Evolutionary conservation across 2,888 invertebrate genomes (phyloP).

Genomic region (Cephus runcator): DNA sequence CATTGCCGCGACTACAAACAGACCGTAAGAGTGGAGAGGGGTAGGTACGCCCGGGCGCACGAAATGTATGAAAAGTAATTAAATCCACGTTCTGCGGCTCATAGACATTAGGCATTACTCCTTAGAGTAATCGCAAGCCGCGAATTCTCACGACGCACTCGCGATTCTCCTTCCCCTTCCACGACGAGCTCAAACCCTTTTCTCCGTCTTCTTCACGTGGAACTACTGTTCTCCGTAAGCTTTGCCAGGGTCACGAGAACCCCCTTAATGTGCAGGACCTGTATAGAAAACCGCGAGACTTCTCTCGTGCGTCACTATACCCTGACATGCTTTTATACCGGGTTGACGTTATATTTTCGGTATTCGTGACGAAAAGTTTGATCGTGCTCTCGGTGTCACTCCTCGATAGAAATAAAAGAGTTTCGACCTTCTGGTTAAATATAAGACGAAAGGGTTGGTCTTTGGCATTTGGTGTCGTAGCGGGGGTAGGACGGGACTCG

Average conservation of each 20-base stretch:
- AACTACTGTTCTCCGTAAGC: not conserved
- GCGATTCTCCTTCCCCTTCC: not conserved
- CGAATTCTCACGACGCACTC: not conserved
- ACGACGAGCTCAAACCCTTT: not conserved
- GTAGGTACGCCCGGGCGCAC: conserved; percentile 39
- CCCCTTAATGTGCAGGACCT: not conserved
- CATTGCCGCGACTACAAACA: conserved; percentile 40
- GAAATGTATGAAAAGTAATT: conserved; percentile 61
- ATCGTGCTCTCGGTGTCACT: conserved; percentile 36
- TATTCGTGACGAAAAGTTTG: conserved; percentile 49
- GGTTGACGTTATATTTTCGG: conserved; percentile 3
- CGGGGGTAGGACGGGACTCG: not conserved
- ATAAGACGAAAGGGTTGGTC: not conserved
- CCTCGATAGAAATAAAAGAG: conserved; percentile 28
- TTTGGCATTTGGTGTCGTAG: not conserved
- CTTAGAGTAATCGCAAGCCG: not conserved
- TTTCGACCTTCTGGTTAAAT: not conserved
- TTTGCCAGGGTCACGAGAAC: not conserved
- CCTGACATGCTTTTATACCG: not conserved
- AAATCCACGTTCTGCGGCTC: conserved; percentile 42
- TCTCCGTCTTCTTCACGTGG: not conserved
- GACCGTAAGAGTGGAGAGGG: conserved; percentile 40
- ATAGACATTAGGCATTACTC: not conserved
- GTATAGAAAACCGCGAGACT: not conserved
- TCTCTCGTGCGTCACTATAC: not conserved